Evolutionary conservation across 2,113 vertebrate genomes (phyloP).

Genomic region (Labeo rohita): DNA sequence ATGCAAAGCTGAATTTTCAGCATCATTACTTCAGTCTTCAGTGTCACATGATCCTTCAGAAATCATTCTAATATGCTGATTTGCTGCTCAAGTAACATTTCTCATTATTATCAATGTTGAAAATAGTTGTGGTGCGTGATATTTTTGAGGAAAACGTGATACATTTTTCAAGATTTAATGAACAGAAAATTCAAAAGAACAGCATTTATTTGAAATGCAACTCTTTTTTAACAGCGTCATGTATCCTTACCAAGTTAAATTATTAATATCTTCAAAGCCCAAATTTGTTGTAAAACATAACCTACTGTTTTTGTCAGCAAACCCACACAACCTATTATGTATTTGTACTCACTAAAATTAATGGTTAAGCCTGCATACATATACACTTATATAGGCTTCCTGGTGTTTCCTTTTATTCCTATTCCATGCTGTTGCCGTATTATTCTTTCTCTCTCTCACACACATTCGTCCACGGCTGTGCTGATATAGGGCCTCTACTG

Average conservation of each 20-base stretch:
- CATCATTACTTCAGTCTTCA: no score
- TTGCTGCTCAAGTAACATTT: no score
- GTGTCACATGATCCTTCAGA: no score
- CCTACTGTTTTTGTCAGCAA: not conserved
- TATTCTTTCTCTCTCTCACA: not conserved
- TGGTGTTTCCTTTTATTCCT: not conserved
- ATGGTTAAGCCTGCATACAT: not conserved
- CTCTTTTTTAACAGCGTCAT: not conserved
- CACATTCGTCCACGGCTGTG: not conserved
- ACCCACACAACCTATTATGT: not conserved
- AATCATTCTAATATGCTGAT: no score
- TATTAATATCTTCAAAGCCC: not conserved
- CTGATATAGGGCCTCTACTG: constrained; percentile 42
- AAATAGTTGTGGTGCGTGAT: no score
- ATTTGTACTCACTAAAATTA: not conserved
- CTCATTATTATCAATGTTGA: no score
- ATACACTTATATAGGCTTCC: not conserved
- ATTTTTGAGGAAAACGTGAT: no score
- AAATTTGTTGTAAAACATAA: not conserved
- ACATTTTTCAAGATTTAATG: no score
- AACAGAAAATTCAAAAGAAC: no score
- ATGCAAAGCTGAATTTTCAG: no score
- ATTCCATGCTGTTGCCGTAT: not conserved
- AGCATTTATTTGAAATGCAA: no score
- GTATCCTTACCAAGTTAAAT: not conserved